A percentile compares a stretch with the other conserved stretches of the same genome.
Conservation (phyloP, 1,140 invertebrate species). For the Bombus difficillimus region DNA sequence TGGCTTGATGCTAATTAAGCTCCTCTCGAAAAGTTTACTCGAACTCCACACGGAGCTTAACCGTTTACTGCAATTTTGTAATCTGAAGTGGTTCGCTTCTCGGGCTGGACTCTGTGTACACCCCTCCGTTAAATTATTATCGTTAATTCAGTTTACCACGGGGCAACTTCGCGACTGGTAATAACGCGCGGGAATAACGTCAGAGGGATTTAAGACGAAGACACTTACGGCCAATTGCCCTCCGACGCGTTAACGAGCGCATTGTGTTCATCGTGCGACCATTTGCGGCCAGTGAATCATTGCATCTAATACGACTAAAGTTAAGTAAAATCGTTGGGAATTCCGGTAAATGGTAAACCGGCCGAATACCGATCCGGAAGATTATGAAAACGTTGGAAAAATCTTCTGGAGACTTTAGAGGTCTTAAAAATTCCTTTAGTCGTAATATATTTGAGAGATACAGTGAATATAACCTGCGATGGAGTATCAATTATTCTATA, state of each 20-base stretch:
- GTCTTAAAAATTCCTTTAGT: not conserved
- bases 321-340: not conserved
- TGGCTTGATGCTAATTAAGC: constrained; percentile 48
- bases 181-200: constrained; percentile 6
- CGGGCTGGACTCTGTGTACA: not conserved
- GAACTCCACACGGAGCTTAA: constrained; percentile 29
- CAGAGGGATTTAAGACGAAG: constrained; percentile 6
- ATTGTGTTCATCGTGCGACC: not conserved
- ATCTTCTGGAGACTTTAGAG: not conserved
- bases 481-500: too few species aligned
- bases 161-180: constrained; percentile 18
- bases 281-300: not conserved
- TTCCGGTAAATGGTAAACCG: not conserved
- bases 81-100: constrained; percentile 2
- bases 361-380: not conserved
- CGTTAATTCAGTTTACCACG: constrained; percentile 41
- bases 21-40: constrained; percentile 36
- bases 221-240: constrained; percentile 2
- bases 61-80: constrained; percentile 51
- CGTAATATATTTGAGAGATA: not conserved
- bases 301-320: not conserved
- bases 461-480: not conserved
- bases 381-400: not conserved
- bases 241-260: constrained; percentile 37
- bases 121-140: constrained; percentile 41